These are phyloP conservation scores for Sebastolobus alascanus DNA, from an alignment of 2,797 vertebrate species.

Conservation along the genomic window DNA sequence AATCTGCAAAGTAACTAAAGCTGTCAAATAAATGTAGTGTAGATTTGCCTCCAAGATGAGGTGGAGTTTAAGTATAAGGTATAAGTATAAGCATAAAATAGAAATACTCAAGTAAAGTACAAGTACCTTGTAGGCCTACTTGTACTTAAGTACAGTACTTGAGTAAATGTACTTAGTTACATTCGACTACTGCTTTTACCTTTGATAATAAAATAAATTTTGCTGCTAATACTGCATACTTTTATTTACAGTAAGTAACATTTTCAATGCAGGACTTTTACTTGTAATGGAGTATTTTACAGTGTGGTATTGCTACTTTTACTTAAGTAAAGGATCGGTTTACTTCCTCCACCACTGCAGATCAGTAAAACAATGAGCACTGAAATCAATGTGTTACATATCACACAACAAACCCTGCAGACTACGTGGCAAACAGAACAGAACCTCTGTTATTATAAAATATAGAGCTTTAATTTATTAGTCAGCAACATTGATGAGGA, in stretches of 20 bases:
- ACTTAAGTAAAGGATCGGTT: background rate
- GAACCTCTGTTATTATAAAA: constrained; percentile 87
- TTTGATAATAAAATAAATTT: constrained; percentile 1
- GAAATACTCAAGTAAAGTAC: too few relatives aligned
- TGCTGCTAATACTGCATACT: background rate
- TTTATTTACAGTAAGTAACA: background rate
- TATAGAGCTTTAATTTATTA: constrained; percentile 92
- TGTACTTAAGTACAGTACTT: too few relatives aligned
- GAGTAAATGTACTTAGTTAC: too few relatives aligned
- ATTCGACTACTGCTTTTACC: background rate
- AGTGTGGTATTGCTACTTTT: background rate
- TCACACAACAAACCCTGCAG: background rate
- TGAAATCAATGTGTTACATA: background rate
- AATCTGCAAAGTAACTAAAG: too few relatives aligned
- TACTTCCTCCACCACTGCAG: background rate
- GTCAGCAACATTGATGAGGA: constrained; percentile 87
- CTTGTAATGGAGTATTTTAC: background rate
- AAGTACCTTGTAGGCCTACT: too few relatives aligned
- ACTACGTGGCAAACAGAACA: constrained; percentile 56
- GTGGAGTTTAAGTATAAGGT: too few relatives aligned
- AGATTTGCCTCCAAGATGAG: too few relatives aligned
- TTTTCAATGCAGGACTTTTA: background rate
- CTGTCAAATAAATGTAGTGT: too few relatives aligned
- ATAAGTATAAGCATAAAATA: too few relatives aligned
- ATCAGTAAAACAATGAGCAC: background rate